A percentile compares a stretch with the other conserved stretches of the same genome.
Conservation (phyloP, 2,888 invertebrate species). For the Pachliopta kotzebuea region DNA sequence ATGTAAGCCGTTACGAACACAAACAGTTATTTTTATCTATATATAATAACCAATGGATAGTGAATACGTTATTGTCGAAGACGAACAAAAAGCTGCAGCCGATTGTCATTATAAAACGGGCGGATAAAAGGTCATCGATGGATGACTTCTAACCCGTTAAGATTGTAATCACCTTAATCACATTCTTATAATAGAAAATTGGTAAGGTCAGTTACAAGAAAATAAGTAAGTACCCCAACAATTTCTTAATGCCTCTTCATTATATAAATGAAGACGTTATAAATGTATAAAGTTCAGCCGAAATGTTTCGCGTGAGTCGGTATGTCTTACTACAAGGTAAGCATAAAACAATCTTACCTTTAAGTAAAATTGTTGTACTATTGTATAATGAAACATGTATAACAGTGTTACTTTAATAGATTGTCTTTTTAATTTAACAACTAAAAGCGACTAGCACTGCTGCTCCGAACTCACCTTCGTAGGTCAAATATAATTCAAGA, state of each 20-base stretch:
- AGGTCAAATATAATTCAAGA: no score
- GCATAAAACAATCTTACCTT: no score
- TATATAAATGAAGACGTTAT: slow-evolving; percentile 24
- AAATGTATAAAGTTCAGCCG: slow-evolving; percentile 19
- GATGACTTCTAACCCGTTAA: slow-evolving; percentile 23
- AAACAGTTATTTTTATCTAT: slow-evolving; percentile 3
- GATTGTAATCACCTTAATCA: slow-evolving; percentile 27
- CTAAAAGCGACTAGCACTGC: no score
- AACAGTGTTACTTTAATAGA: no score
- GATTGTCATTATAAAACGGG: slow-evolving; percentile 21
- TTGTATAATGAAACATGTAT: no score
- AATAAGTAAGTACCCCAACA: slow-evolving; percentile 22
- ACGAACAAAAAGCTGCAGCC: slow-evolving; percentile 21
- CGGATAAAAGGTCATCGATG: slow-evolving; percentile 25
- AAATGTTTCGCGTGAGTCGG: slow-evolving; percentile 5
- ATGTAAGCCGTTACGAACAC: neutral
- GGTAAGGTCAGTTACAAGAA: slow-evolving; percentile 25
- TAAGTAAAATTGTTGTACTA: no score
- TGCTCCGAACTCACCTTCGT: no score
- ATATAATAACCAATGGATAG: slow-evolving; percentile 10
- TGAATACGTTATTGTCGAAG: slow-evolving; percentile 9
- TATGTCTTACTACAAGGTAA: neutral
- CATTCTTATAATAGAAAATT: slow-evolving; percentile 20
- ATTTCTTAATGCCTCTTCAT: slow-evolving; percentile 23
- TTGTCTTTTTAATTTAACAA: no score